phyloP scores from a whole-genome alignment of 2,888 invertebrate species.

The Gisinianus flammeolus region DNA sequence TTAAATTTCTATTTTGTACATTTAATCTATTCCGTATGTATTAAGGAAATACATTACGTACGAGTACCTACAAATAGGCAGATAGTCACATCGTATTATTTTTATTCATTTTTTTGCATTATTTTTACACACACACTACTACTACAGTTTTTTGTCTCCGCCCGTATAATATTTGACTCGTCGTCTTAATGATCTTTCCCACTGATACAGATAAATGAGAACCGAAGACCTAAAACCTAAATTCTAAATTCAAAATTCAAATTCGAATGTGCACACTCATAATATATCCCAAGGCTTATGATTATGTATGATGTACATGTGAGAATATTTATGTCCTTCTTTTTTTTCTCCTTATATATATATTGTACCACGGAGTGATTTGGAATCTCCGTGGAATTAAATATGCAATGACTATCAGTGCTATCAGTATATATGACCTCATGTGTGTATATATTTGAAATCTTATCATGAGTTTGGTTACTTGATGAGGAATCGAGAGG shows the following conservation, averaged over 20 bases:
- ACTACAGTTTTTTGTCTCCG: no score
- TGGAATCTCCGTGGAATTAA: not conserved
- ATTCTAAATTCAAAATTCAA: not conserved
- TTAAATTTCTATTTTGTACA: constrained; percentile 1
- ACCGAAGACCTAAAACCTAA: not conserved
- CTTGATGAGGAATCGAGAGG: constrained; percentile 42
- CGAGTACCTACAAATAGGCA: not conserved
- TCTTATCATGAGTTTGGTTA: constrained; percentile 30
- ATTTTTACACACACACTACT: not conserved
- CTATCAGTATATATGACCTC: not conserved
- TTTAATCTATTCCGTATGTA: no score
- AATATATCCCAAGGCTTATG: no score
- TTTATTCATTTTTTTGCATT: no score
- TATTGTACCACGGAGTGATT: not conserved
- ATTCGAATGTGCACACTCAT: no score
- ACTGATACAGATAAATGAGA: not conserved
- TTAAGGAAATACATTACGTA: no score
- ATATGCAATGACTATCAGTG: not conserved
- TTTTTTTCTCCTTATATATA: not conserved
- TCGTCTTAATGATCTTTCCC: constrained; percentile 29
- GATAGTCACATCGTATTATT: no score
- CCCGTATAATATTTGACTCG: no score
- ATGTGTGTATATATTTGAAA: constrained; percentile 15
- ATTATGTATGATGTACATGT: not conserved
- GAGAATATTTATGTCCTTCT: not conserved